A percentile compares a stretch with the other conserved stretches of the same genome.
Evolutionary conservation across 2,888 invertebrate species (phyloP).

Genomic region (Thelaira solivaga): DNA sequence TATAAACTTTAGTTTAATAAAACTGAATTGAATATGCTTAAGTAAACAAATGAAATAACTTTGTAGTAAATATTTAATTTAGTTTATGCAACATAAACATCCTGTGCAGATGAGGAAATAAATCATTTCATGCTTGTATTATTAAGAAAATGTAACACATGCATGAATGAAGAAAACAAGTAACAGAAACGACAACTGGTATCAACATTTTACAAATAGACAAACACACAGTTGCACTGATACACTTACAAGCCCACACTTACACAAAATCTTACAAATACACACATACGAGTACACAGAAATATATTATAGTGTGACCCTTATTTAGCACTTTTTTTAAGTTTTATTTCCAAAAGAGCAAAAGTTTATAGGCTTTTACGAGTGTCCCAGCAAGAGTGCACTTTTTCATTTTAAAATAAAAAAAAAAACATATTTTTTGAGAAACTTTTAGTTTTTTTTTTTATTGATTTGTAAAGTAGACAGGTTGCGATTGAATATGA

Average conservation of each 20-base stretch:
- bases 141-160: constrained; percentile 7
- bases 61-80: constrained; percentile 28
- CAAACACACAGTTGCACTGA: neutral
- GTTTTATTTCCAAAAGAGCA: no score
- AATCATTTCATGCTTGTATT: constrained; percentile 17
- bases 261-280: no score
- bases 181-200: neutral
- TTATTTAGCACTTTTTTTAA: no score
- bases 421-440: no score
- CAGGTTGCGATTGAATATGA: no score
- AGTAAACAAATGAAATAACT: neutral
- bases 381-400: no score
- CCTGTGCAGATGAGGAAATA: constrained; percentile 21
- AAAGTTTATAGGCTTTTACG: no score
- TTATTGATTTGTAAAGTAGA: no score
- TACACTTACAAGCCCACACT: neutral
- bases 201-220: neutral
- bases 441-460: no score
- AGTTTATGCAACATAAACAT: constrained; percentile 9
- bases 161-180: neutral
- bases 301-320: no score
- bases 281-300: no score
- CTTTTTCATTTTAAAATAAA: no score
- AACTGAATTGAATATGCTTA: neutral
- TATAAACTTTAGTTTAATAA: neutral